These are phyloP conservation scores for Diachrysia chrysitis DNA, from an alignment of 2,888 invertebrate genomes.

Conservation along the genomic window DNA sequence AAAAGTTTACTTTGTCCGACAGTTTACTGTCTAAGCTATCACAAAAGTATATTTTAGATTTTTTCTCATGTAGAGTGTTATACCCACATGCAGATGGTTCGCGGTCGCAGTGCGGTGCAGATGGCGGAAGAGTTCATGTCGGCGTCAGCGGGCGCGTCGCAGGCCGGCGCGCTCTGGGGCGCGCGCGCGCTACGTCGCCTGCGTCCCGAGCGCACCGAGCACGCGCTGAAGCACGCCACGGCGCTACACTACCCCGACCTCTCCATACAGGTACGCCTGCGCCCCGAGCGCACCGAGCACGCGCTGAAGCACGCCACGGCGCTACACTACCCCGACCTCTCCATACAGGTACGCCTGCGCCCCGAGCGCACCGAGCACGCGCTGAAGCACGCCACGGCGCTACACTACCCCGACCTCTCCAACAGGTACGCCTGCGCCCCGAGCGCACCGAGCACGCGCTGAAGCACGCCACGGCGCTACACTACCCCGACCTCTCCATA, in stretches of 20 bases:
- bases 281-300: neutral
- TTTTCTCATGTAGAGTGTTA: no score
- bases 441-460: neutral
- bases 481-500: constrained; percentile 70
- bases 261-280: constrained; percentile 73
- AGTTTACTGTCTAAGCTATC: no score
- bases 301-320: neutral
- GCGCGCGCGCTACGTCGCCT: constrained; percentile 94
- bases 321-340: neutral
- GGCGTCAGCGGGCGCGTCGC: constrained; percentile 87
- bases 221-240: constrained; percentile 67
- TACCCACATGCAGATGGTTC: constrained; percentile 72
- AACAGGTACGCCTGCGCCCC: constrained; percentile 71
- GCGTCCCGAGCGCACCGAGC: constrained; percentile 88
- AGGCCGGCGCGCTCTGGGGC: constrained; percentile 94
- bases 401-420: constrained; percentile 70
- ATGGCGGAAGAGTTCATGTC: constrained; percentile 92
- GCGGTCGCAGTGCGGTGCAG: constrained; percentile 88
- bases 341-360: constrained; percentile 1
- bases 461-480: constrained; percentile 72
- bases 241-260: constrained; percentile 70
- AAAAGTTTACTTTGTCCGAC: no score
- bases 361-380: neutral
- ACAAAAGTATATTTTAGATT: no score
- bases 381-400: constrained; percentile 69